Base-by-base conservation (phyloP, 2,797 vertebrate genomes). In the Myotis daubentonii region DNA sequence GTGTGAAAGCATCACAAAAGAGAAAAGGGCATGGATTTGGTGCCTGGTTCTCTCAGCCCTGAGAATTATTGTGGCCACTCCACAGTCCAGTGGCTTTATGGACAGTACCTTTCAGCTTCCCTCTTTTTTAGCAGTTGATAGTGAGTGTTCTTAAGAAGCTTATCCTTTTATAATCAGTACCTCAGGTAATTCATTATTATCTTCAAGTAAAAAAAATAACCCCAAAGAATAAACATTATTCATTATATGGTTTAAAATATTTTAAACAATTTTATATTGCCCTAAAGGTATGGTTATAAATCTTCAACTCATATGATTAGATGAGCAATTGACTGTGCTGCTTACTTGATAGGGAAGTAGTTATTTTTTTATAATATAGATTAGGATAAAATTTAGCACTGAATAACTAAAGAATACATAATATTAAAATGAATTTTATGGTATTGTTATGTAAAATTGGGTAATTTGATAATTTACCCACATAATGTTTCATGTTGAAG, bases 91-190 rank as follows among this genome's bases (percentile, higher is more conserved):
- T 75, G 30, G 41, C 51, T 94, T 68, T 95, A 60, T 76, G 36
- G 25, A 87, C 28, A 41, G 33, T 82, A 53, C 17, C 93, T 97
- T 97, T 97, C 74, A 92, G 23, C 93, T 93, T 78, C 79, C 47
- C 23, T 49, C 36, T 68, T 96, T 87, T 95, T 96, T 95, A 96
- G 66, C 76, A 90, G 72, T 49, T 97, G 95, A 89, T 96, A 95
- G 41, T 93, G 87, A 95, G 38, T 93, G 85, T 96, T 97, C 92
- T 88, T 95, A 96, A 78, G 66, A 87, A 79, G 68, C 74, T 95
- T 95, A 93, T 96, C 9, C 60, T 95, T 91, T 80, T 81, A 0
- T 97, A 97, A 96, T 96, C 94, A 93, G 71, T 94, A 71, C 23
- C 49, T 79, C 8, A 38, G 57, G 75, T 95, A 79, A 91, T 12